phyloP scores from a whole-genome alignment of 2,113 vertebrate species.

The Spizaetus ornatus region DNA sequence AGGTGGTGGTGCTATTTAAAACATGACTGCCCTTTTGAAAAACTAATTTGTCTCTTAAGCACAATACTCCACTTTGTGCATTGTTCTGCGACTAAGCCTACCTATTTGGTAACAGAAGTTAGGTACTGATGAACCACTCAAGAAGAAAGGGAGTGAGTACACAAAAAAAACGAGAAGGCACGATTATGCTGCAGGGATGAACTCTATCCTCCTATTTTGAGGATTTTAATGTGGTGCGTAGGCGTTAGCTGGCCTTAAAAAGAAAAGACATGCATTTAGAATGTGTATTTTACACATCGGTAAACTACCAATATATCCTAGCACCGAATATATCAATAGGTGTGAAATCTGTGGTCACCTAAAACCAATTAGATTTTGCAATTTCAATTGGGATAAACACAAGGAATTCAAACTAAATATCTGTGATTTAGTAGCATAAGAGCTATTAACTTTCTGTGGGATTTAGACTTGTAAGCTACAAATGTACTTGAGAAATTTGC shows the following conservation, averaged over 20 bases:
- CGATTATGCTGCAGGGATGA: not conserved
- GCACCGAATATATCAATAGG: not conserved
- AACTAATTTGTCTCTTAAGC: not conserved
- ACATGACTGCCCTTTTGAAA: not conserved
- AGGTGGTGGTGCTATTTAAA: not conserved
- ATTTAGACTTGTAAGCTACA: not conserved
- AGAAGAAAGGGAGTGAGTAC: not conserved
- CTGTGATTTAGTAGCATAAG: not conserved
- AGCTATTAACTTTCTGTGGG: not conserved
- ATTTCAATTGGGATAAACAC: not conserved
- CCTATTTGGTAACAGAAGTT: not conserved
- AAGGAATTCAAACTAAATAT: not conserved
- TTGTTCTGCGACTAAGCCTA: not conserved
- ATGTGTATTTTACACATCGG: fast-evolving
- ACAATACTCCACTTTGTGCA: not conserved
- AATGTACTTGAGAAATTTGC: not conserved
- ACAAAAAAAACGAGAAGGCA: not conserved
- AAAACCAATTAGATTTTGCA: not conserved
- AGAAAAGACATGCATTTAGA: not conserved
- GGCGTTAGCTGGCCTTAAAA: not conserved
- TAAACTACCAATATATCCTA: not conserved
- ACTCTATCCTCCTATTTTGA: not conserved
- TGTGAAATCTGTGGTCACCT: not conserved
- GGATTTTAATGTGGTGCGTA: not conserved
- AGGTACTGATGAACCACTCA: not conserved